phyloP scores from a whole-genome alignment of 2,888 invertebrate genomes.

The Selenia dentaria region DNA sequence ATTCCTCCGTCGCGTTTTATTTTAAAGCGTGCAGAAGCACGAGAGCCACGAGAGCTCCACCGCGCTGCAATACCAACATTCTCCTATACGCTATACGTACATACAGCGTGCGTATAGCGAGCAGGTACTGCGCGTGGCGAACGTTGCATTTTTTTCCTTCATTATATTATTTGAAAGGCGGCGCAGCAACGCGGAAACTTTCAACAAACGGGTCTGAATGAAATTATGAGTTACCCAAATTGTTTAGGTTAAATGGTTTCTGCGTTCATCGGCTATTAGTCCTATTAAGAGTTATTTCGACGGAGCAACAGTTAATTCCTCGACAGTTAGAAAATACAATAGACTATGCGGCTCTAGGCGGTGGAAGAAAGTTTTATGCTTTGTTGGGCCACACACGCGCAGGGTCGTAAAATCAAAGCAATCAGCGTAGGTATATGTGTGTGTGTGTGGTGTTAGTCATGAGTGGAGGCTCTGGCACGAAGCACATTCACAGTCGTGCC shows the following conservation, averaged over 20 bases:
- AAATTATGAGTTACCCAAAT: conserved; percentile 1
- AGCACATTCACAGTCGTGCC: conserved; percentile 35
- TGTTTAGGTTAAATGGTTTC: not conserved
- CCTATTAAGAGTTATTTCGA: conserved; percentile 9
- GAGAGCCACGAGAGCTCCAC: conserved; percentile 10
- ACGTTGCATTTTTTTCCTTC: conserved; percentile 11
- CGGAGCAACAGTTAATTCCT: conserved; percentile 8
- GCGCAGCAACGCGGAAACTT: conserved; percentile 26
- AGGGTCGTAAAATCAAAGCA: conserved; percentile 17
- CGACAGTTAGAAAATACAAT: conserved; percentile 21
- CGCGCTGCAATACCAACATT: not conserved
- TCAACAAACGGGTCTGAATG: not conserved
- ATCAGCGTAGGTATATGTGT: conserved; percentile 22
- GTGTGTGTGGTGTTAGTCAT: conserved; percentile 22
- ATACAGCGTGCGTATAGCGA: not conserved
- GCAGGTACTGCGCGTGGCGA: conserved; percentile 7
- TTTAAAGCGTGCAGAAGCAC: conserved; percentile 29
- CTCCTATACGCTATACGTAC: not conserved
- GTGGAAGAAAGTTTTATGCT: conserved; percentile 11
- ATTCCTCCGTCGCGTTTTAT: conserved; percentile 35
- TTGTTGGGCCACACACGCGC: conserved; percentile 11
- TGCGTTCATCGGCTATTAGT: conserved; percentile 7
- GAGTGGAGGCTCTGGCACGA: conserved; percentile 5
- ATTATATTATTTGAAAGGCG: conserved; percentile 22
- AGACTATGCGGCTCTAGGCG: conserved; percentile 4